Evolutionary conservation across 2,888 invertebrate species (phyloP).

Genomic region (Callyntrura guangdongensis): DNA sequence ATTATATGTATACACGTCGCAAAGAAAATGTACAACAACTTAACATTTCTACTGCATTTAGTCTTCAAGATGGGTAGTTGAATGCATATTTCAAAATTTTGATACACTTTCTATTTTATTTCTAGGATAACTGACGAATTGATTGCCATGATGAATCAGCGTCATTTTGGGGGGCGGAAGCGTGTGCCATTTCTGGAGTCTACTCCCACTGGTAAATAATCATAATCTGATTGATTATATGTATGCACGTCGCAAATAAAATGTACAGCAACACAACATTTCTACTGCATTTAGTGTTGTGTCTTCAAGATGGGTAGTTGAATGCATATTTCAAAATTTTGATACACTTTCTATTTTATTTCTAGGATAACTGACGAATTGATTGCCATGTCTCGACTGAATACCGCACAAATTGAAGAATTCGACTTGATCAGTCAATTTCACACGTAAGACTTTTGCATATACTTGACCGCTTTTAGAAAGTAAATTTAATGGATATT

Average conservation of each 20-base stretch:
- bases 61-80: neutral
- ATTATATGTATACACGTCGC: no score
- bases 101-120: neutral
- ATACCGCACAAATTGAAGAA: constrained; percentile 90
- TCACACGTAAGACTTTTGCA: constrained; percentile 87
- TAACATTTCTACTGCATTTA: neutral
- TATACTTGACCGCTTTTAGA: neutral
- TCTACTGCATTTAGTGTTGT: neutral
- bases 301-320: neutral
- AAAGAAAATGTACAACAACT: no score
- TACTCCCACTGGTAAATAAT: constrained; percentile 92
- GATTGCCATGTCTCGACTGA: constrained; percentile 95
- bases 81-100: neutral
- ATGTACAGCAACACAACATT: neutral
- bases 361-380: constrained; percentile 95
- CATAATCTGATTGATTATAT: no score
- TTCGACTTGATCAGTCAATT: constrained; percentile 93
- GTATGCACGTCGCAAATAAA: no score
- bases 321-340: neutral
- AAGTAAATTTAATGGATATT: no score
- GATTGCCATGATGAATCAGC: constrained; percentile 92
- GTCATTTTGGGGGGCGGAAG: constrained; percentile 88
- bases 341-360: neutral
- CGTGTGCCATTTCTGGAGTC: constrained; percentile 92
- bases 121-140: constrained; percentile 94